Percentiles rank a stretch among this genome's conserved stretches.
These are phyloP conservation scores for Alviniconcha strummeri DNA, from an alignment of 2,888 invertebrate species.

Conservation along the genomic window DNA sequence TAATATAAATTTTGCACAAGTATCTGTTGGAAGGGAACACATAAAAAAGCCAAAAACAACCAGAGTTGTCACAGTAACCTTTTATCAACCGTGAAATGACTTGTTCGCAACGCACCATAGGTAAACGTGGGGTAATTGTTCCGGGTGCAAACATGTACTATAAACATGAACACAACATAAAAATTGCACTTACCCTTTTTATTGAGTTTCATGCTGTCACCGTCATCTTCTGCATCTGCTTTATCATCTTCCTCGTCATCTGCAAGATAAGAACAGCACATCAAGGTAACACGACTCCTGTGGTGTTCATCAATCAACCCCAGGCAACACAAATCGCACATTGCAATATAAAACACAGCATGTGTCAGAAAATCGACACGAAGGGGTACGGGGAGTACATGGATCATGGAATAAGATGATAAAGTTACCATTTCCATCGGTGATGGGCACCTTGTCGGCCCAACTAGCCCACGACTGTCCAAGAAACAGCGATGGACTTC, in stretches of 20 bases:
- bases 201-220: slow-evolving; percentile 68
- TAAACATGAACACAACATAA: slow-evolving; percentile 4
- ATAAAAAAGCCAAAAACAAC: too few relatives aligned
- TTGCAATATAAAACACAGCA: slow-evolving; percentile 19
- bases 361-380: neutral
- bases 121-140: slow-evolving; percentile 15
- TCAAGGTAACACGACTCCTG: slow-evolving; percentile 29
- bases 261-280: slow-evolving; percentile 45
- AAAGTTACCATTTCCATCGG: slow-evolving; percentile 58
- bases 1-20: too few relatives aligned
- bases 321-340: slow-evolving; percentile 33
- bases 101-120: neutral
- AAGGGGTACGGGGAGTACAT: neutral
- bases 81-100: neutral
- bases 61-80: neutral
- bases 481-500: slow-evolving; percentile 73
- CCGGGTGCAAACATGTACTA: slow-evolving; percentile 22
- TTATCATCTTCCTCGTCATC: slow-evolving; percentile 50
- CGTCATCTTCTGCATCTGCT: slow-evolving; percentile 47
- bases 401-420: slow-evolving; percentile 27
- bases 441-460: slow-evolving; percentile 65
- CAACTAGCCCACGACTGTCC: slow-evolving; percentile 73
- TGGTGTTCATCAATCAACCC: slow-evolving; percentile 38
- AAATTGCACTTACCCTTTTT: slow-evolving; percentile 58
- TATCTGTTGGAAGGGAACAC: too few relatives aligned